Base-by-base conservation (phyloP, 2,797 vertebrate genomes). In the Capromys pilorides region DNA sequence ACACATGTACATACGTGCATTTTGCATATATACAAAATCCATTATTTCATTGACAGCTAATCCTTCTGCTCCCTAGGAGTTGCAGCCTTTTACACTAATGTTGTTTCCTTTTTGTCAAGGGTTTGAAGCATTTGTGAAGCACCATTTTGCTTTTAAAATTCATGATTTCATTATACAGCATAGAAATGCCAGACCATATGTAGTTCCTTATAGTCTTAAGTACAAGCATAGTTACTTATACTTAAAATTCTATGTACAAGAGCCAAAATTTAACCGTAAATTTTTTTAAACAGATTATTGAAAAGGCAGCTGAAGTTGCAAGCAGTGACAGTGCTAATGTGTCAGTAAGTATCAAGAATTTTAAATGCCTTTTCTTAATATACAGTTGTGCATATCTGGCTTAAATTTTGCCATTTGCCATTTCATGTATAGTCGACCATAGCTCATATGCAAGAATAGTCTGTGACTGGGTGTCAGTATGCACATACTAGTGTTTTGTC, bases 231-330 rank as follows among this genome's bases (percentile, higher is more conserved):
- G 24, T 84, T 1, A 41, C 82, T 94, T 95, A 81, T 31, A 86
- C 22, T 86, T 79, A 93, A 67, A 87, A 86, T 88, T 91, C 90
- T 95, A 66, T 0, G 78, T 84, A 24, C 91, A 66, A 2, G 8
- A 61, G 21, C 49, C 49, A 93, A 94, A 79, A 28, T 95, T 88
- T 80, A 82, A 93, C 73, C 28, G 61, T 13, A 14, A 45, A 0
- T 49, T 93, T 94, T 97, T 96, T 82, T 96, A 96, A 96, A 80
- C 98, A 99, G 99, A 99, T 99, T 98, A 98, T 99, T 98, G 99
- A 99, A 98, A 99, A 99, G 97, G 99, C 99, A 96, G 99, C 99
- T 95, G 99, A 99, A 96, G 99, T 99, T 78, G 99, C 98, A 95
- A 98, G 98, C 71, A 99, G 97, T 94, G 99, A 99, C 96, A 98